Conservation (phyloP, 2,797 vertebrate genomes). For the Alfaro cultratus region DNA sequence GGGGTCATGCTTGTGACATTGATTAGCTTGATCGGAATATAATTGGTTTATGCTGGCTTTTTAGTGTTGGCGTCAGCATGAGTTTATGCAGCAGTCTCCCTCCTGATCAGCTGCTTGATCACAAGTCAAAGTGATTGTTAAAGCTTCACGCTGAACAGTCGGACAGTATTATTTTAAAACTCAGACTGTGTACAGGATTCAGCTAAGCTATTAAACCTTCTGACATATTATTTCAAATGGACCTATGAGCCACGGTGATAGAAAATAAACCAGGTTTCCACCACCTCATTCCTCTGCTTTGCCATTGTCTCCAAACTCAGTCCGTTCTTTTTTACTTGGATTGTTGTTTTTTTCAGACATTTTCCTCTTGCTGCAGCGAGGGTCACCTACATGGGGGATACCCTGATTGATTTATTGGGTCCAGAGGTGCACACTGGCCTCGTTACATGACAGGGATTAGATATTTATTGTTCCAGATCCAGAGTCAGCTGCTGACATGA, state of each 20-base stretch:
- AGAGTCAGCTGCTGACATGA: slow-evolving; percentile 41
- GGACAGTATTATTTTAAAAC: slow-evolving; percentile 9
- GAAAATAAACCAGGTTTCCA: slow-evolving; percentile 24
- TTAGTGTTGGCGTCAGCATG: slow-evolving; percentile 44
- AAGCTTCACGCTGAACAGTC: slow-evolving; percentile 4
- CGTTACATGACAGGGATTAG: slow-evolving; percentile 63
- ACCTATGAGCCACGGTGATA: slow-evolving; percentile 18
- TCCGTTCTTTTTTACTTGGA: neutral
- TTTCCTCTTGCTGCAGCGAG: slow-evolving; percentile 36
- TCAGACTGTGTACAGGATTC: slow-evolving; percentile 23
- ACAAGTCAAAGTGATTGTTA: slow-evolving; percentile 19
- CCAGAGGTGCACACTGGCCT: slow-evolving; percentile 35
- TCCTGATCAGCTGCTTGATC: slow-evolving; percentile 5
- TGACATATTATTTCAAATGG: slow-evolving; percentile 25
- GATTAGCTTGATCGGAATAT: slow-evolving; percentile 65
- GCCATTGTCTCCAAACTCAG: neutral
- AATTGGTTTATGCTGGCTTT: slow-evolving; percentile 59
- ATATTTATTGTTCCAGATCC: slow-evolving; percentile 62
- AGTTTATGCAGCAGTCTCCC: neutral
- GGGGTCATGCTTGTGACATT: slow-evolving; percentile 65
- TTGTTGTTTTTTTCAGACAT: neutral
- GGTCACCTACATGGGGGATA: slow-evolving; percentile 4
- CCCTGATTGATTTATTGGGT: slow-evolving; percentile 51
- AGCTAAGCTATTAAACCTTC: slow-evolving; percentile 35
- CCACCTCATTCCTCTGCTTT: neutral